These are phyloP conservation scores for Eubucco bourcierii DNA, from an alignment of 2,113 vertebrate species.

Conservation along the genomic window DNA sequence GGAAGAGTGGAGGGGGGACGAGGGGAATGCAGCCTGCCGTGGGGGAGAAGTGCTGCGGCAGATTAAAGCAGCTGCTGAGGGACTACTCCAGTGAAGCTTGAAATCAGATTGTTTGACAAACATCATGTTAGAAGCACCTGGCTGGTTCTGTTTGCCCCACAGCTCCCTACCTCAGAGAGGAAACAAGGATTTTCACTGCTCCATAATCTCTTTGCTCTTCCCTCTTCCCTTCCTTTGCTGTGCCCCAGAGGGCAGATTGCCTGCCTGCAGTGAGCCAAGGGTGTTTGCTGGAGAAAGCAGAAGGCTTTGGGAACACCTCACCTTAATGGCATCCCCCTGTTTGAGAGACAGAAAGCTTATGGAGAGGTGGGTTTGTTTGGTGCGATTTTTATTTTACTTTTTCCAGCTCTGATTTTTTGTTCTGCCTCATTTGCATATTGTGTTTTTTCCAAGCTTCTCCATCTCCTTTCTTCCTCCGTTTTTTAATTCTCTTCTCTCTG, in stretches of 20 bases:
- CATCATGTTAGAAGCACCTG: constrained; percentile 61
- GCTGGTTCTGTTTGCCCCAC: constrained; percentile 54
- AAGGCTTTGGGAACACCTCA: not conserved
- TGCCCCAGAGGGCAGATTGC: constrained; percentile 15
- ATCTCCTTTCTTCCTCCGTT: constrained; percentile 35
- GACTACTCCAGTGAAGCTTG: constrained; percentile 51
- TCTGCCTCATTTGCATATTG: constrained; percentile 65
- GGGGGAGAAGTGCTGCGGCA: constrained; percentile 17
- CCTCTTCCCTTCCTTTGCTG: not conserved
- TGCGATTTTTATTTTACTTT: constrained; percentile 20
- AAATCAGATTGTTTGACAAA: constrained; percentile 66
- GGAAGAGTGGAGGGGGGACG: not conserved
- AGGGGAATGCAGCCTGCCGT: constrained; percentile 11
- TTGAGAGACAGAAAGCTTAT: not conserved
- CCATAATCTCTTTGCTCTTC: not conserved
- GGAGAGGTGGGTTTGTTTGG: constrained; percentile 18
- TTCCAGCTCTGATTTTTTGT: constrained; percentile 47
- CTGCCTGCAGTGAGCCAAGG: not conserved
- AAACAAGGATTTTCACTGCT: constrained; percentile 36
- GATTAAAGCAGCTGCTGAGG: constrained; percentile 58
- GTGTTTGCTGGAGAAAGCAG: not conserved
- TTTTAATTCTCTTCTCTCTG: constrained; percentile 32
- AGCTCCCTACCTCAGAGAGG: constrained; percentile 31
- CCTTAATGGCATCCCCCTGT: not conserved
- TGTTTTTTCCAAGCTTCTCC: constrained; percentile 56